Percentiles rank a stretch among this genome's conserved stretches.
Evolutionary conservation across 2,888 invertebrate genomes (phyloP).

Genomic region (Trissolcus japonicus): DNA sequence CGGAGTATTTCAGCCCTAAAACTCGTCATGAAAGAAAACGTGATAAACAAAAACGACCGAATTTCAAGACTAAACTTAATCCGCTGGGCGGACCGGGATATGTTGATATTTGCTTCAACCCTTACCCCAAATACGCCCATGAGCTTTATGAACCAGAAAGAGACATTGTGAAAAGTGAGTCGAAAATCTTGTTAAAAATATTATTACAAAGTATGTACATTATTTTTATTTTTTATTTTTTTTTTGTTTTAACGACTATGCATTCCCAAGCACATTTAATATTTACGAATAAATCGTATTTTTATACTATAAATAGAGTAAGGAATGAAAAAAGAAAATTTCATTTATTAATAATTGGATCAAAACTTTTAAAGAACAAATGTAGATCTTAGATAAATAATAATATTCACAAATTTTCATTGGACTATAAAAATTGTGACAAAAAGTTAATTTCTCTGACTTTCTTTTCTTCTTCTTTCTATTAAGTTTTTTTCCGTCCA

Average conservation of each 20-base stretch:
- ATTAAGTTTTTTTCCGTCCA: no score
- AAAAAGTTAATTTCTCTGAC: no score
- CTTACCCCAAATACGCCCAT: conserved; percentile 69
- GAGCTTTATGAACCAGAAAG: conserved; percentile 16
- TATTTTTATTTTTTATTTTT: neutral
- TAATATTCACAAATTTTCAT: no score
- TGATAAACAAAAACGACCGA: conserved; percentile 57
- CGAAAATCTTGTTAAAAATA: neutral
- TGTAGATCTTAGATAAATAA: conserved; percentile 45
- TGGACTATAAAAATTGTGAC: no score
- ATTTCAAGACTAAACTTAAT: conserved; percentile 66
- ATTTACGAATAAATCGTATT: neutral
- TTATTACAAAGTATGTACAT: neutral
- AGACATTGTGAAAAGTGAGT: neutral
- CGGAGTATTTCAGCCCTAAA: conserved; percentile 67
- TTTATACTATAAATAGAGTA: neutral
- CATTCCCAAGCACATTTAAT: neutral
- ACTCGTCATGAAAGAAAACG: conserved; percentile 49
- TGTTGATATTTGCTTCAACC: conserved; percentile 76
- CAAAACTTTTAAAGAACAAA: no score
- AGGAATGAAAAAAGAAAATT: neutral
- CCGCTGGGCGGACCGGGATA: conserved; percentile 78
- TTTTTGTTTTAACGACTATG: neutral
- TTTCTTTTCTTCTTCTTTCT: no score
- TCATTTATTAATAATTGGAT: no score